Evolutionary conservation across 2,888 invertebrate species (phyloP), one percentile per base, ranked within the genome.

Genomic region (Epinotia ramella): DNA sequence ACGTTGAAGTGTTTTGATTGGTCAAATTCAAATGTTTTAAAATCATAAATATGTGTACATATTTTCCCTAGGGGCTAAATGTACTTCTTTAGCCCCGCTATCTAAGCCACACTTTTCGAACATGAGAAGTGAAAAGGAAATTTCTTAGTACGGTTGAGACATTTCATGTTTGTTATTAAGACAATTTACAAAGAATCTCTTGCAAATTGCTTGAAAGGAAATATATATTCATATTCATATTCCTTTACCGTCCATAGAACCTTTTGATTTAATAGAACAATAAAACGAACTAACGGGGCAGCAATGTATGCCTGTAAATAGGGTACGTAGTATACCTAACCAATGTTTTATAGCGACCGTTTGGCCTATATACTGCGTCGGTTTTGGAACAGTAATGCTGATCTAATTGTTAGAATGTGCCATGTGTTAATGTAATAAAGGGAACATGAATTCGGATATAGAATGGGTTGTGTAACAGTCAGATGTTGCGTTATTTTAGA

Each of bases 301-400:
- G 63, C 70, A 71, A 60, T 62, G 66, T 62, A 66, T 62, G 11
- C 40, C 28, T 66, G 16, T 62, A 71, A 62, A 76, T 66, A 66
- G 71, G 24, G 49, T 46, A 46, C 46, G 60, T 49, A 70, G 65
- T 72, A 67, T n/a, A n/a, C n/a, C n/a, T 63, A 67, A 66, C 67
- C 72, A 67, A 73, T 56, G 71, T 79, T 82, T 80, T 81, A 79
- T 78, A 74, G 77, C 76, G 69, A 70, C 78, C 73, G 72, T 78
- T 76, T 79, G 78, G 77, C 76, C 74, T 77, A 80, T 79, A 82
- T 82, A 77, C 78, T 76, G 80, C 79, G 76, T 78, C 77, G 78
- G 78, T 79, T 82, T 72, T 77, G 80, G 82, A 74, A 78, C 84
- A 79, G 80, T 81, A 77, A 80, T 67, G 79, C 68, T 79, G 81